Base-by-base conservation (phyloP, 1,140 invertebrate species). In the Ooceraea biroi region DNA sequence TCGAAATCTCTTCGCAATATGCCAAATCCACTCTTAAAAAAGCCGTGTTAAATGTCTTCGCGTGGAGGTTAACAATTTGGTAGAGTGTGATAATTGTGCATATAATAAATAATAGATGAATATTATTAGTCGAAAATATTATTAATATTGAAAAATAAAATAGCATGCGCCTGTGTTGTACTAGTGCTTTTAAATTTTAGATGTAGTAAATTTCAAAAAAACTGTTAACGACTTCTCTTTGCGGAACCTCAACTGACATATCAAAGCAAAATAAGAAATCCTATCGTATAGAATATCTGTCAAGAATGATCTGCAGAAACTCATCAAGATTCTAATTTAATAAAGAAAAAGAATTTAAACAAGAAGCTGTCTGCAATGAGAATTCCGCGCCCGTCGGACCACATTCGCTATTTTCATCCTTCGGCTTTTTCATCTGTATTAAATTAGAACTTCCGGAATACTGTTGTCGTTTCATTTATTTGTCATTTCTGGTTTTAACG, bases 341-440 rank as follows among this genome's bases (percentile, higher is more conserved):
- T 44, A 44, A 63, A 8, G 19, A 63, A 63, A 27, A 44, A 41
- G 41, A 19, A 63, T 44, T 63, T 41, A n/a, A 63, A 19, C 41
- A 44, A 63, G 36, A 63, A 63, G 3, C 0, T 63, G 63, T 8
- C 22, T 22, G 12, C 14, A 11, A 36, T 48, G 44, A 76, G 19
- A 17, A 27, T 76, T 63, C 7, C 58, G 12, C 25, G 12, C 61
- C 52, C 65, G 65, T 36, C 55, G 41, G 50, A 36, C 17, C 25
- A 60, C 55, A 60, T 11, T 60, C 44, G 44, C 50, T 77, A 77
- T 48, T 77, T 77, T 77, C 61, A 58, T 65, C 27, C 30, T 7
- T 46, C 36, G 48, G 27, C 22, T 60, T 36, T 73, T 17, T 71
- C 68, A 12, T 36, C 27, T 60, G 3, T 63, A 48, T 65, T 50